Evolutionary conservation across 2,797 vertebrate genomes (phyloP), one percentile per base, ranked within the genome.

Genomic region (Dendrocincla tyrannina): DNA sequence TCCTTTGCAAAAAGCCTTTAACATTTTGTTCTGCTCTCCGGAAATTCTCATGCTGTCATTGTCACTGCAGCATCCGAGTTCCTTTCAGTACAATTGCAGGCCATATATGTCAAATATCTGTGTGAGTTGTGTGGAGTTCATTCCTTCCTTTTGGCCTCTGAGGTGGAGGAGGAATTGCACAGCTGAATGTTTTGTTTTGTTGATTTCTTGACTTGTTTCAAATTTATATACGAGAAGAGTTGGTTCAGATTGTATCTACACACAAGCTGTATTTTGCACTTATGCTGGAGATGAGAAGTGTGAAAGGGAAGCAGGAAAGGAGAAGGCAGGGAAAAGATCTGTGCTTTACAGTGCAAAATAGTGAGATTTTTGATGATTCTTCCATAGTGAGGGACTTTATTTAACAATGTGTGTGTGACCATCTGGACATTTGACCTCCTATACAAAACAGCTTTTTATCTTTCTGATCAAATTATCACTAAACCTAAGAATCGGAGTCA

Each of bases 281-380:
- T 86, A 11, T 0, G 0, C 13, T 63, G 28, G n/a, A 9, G 8
- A 25, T 32, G 23, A 27, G 25, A 32, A 83, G 15, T 6, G 1
- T 39, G 53, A 60, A 35, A 74, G 22, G 39, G 27, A 84, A 67
- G n/a, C 2, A 33, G 9, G 39, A 56, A 62, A 56, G 25, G 12
- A 49, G 46, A 68, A 30, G 6, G 5, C 2, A 9, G 3, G 11
- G 18, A 10, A 39, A 84, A 72, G 1, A 1, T n/a, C 25, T 62
- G 13, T 46, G 27, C 59, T 74, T 47, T 9, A 39, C 20, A 49
- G 8, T 1, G 7, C 32, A 46, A 13, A 53, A 32, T 23, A 46
- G 46, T n/a, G 58, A 75, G 16, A 56, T 69, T 69, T 49, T 28
- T 66, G 9, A 10, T 59, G 13, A 7, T 30, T 78, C n/a, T 75